Evolutionary conservation across 2,888 invertebrate species (phyloP), one percentile per base, ranked within the genome.

Genomic region (Ormyrus labotus): DNA sequence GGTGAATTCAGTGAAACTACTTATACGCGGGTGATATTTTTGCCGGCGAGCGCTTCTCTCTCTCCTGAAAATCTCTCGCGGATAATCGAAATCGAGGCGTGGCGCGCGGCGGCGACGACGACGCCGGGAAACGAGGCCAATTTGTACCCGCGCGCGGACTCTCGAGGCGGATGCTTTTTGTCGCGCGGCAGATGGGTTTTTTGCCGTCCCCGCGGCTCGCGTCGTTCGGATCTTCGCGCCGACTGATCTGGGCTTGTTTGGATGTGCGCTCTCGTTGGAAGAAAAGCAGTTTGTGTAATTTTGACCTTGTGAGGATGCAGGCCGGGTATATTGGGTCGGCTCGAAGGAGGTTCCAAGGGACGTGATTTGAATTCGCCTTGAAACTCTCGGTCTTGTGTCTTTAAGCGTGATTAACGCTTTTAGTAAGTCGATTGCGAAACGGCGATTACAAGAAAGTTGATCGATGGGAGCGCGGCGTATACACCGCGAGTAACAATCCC

Each of bases 1-100:
- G 70, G 63, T 63, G 63, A 69, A 76, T 76, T 76, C 76, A 77
- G 69, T 70, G 76, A 69, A 69, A 76, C 69, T 76, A 51, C 13
- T 13, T 45, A 58, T 0, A 3, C 34, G 34, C 34, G 34, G 34
- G 34, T 4, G 34, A 4, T 75, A 75, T 75, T 74, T 67, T 75
- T 53, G n/a, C 48, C 11, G 34, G 34, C 34, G 34, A 34, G 34
- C 34, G 34, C 34, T 34, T 65, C 53, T 9, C 60, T 10, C 13
- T 34, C 53, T 13, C 63, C 48, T 34, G 34, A 34, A 4, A 50
- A 48, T 9, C 47, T 5, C 50, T 48, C 9, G 47, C 2, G n/a
- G 10, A 6, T 11, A 4, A 34, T 34, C 34, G 11, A 11, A 19
- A 11, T 13, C 13, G 51, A 13, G 50, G 57, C 57, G 7, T 64